Base-by-base conservation (phyloP, 1,140 invertebrate genomes). In the Halictus rubicundus region DNA sequence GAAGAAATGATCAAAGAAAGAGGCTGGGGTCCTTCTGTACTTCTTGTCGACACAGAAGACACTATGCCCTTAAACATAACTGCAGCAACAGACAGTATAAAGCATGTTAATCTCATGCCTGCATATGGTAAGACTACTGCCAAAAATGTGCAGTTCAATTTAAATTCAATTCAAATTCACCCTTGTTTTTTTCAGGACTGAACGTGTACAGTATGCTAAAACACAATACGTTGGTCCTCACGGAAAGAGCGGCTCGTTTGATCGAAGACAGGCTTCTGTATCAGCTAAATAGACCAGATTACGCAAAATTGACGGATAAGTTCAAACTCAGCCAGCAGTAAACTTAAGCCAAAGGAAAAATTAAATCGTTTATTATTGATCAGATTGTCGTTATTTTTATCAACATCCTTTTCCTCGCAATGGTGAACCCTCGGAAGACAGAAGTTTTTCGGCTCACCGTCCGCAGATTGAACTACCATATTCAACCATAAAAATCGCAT, bases 201-300 rank as follows among this genome's bases (percentile, higher is more conserved):
- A 97, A 97, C 93, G 96, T 97, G 0, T 96, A 96, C 86, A 99
- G 95, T 90, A 99, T 99, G 97, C 90, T 99, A 52, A 99, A 99
- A 94, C 97, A 99, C 93, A 96, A 98, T 78, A 99, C 98, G 0
- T 90, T 99, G 21, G 96, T 99, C 2, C 90, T 99, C 0, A 99
- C 99, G 3, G 92, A 96, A 83, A 93, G 94, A 64, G 98, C 98
- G 14, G 95, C 97, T 0, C 95, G 98, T 88, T 94, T 94, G 85
- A 96, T 99, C 83, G 98, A 99, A 94, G 95, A 97, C 72, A 96
- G 96, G 92, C 88, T 99, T 42, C 89, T 99, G n/a, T 95, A 94
- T 82, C 95, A 97, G 77, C 91, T 98, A 8, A 94, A 98, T 92
- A 94, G 95, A 81, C 93, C 94, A 54, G 95, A 96, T 91, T 89